Conservation (phyloP, 2,113 vertebrate genomes). For the Hymenochirus boettgeri region DNA sequence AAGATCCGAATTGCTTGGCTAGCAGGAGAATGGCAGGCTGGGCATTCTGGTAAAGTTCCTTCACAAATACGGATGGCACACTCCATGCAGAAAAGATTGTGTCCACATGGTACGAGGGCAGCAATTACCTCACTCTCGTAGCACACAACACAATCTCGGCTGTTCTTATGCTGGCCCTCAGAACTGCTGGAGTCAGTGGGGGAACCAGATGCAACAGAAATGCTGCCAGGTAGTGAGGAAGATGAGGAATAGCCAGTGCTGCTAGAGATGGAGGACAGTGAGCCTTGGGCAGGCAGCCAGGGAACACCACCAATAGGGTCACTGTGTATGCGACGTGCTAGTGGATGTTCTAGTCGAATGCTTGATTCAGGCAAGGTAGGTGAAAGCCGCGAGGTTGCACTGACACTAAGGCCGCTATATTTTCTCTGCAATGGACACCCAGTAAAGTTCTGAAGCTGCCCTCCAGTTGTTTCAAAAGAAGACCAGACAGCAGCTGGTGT, state of each 20-base stretch:
- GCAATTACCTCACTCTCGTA: slow-evolving; percentile 92
- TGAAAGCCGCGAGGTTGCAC: slow-evolving; percentile 66
- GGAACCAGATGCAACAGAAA: slow-evolving; percentile 59
- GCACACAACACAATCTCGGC: slow-evolving; percentile 86
- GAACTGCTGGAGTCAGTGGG: slow-evolving; percentile 77
- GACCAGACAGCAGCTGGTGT: slow-evolving; percentile 81
- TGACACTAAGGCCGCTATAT: slow-evolving; percentile 66
- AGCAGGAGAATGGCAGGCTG: slow-evolving; percentile 84
- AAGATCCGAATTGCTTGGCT: slow-evolving; percentile 98
- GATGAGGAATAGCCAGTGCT: slow-evolving; percentile 77
- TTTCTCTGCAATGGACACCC: slow-evolving; percentile 57
- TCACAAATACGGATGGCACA: slow-evolving; percentile 91
- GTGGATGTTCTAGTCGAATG: slow-evolving; percentile 71
- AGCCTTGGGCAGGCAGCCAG: slow-evolving; percentile 74
- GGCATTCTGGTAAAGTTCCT: slow-evolving; percentile 81
- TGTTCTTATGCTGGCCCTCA: slow-evolving; percentile 52
- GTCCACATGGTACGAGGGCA: slow-evolving; percentile 88
- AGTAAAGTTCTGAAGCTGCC: slow-evolving; percentile 61
- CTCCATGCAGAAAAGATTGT: slow-evolving; percentile 98
- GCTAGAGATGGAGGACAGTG: slow-evolving; percentile 73
- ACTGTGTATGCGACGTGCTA: slow-evolving; percentile 78
- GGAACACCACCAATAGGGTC: slow-evolving; percentile 79
- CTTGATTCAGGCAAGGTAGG: slow-evolving; percentile 67
- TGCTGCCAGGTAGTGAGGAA: slow-evolving; percentile 70
- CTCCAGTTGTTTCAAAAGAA: slow-evolving; percentile 63